Evolutionary conservation across 2,113 vertebrate genomes (phyloP).

Genomic region (Asarcornis scutulata): DNA sequence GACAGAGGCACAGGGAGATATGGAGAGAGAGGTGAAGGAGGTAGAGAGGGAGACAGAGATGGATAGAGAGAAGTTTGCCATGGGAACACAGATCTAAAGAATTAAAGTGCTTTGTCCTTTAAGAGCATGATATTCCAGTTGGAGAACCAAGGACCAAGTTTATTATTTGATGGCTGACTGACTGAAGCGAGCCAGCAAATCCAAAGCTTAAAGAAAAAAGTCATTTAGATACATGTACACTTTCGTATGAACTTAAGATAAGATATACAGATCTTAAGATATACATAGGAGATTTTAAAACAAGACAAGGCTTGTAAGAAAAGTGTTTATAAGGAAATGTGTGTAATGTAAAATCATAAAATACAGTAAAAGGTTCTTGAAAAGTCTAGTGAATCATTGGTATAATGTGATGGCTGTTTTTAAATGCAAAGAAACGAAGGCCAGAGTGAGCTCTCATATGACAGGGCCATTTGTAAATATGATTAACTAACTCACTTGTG

Average conservation of each 20-base stretch:
- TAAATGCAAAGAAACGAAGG: constrained; percentile 4
- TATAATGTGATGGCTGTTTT: neutral
- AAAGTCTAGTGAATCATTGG: neutral
- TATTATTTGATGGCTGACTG: neutral
- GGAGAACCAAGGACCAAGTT: neutral
- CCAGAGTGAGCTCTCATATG: neutral
- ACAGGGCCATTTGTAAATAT: constrained; percentile 13
- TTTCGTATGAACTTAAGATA: neutral
- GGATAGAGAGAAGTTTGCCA: neutral
- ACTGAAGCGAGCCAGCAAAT: neutral
- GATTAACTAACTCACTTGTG: constrained; percentile 14
- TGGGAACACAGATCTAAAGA: neutral
- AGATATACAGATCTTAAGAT: too few relatives aligned
- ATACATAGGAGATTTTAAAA: neutral
- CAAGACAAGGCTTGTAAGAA: neutral
- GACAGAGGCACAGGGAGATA: neutral
- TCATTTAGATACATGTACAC: fast-evolving
- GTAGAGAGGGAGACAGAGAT: neutral
- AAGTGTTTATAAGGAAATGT: neutral
- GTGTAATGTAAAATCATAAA: neutral
- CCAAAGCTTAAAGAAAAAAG: neutral
- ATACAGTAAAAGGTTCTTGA: neutral
- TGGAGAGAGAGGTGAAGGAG: fast-evolving
- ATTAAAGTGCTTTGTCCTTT: neutral
- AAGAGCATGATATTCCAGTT: neutral